Percentiles rank a stretch among this genome's conserved stretches.
Conservation (phyloP, 2,113 vertebrate species). For the Siniperca chuatsi region DNA sequence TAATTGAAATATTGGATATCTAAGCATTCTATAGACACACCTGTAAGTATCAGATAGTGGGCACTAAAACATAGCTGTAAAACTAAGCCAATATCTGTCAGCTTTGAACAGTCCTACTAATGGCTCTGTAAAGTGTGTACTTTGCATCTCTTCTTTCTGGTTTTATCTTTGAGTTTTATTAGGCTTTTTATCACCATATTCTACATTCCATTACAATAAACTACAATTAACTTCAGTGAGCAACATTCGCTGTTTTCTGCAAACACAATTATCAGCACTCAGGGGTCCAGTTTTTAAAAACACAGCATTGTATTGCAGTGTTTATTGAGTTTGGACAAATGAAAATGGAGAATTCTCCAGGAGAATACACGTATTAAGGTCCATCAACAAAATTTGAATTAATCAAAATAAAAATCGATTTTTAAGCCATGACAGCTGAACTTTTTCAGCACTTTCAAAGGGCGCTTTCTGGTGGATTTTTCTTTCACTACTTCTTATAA, state of each 20-base stretch:
- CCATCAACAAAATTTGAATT: constrained; percentile 20
- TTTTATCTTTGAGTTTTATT: constrained; percentile 61
- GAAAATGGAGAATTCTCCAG: constrained; percentile 9
- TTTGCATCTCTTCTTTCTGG: constrained; percentile 22
- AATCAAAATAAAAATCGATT: background rate
- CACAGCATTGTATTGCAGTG: background rate
- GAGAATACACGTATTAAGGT: background rate
- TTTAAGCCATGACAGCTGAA: background rate
- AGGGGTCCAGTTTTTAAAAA: constrained; percentile 23
- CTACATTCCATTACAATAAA: constrained; percentile 58
- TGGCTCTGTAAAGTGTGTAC: constrained; percentile 37
- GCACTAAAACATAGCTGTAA: constrained; percentile 25
- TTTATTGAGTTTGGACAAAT: constrained; percentile 42
- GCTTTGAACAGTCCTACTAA: constrained; percentile 21
- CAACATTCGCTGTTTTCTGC: constrained; percentile 39
- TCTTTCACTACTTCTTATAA: constrained; percentile 15
- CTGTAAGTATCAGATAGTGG: constrained; percentile 33
- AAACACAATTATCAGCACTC: constrained; percentile 42
- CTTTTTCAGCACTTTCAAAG: background rate
- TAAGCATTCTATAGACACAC: background rate
- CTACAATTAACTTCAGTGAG: constrained; percentile 48
- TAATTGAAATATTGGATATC: constrained; percentile 9
- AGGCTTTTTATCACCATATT: constrained; percentile 60
- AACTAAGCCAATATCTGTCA: constrained; percentile 50
- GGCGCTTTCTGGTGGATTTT: constrained; percentile 13